These are phyloP conservation scores for Apodemia zela DNA, from an alignment of 2,888 invertebrate genomes.

Conservation along the genomic window DNA sequence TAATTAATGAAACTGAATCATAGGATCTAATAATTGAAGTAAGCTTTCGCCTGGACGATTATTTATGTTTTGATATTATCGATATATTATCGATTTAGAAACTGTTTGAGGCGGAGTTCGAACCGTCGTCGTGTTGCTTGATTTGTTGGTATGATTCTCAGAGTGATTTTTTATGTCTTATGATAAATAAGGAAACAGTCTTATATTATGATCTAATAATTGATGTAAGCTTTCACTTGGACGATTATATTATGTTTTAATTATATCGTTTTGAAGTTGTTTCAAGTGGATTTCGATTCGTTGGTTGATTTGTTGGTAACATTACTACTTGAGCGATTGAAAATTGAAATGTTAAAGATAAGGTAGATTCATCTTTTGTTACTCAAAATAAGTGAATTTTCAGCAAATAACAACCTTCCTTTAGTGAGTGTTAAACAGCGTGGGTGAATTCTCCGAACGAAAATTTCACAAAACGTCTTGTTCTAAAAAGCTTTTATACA, in stretches of 20 bases:
- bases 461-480: too few relatives aligned
- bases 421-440: too few relatives aligned
- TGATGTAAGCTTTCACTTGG: background rate
- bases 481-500: too few relatives aligned
- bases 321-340: too few relatives aligned
- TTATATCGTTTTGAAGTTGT: constrained; percentile 5
- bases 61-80: background rate
- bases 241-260: background rate
- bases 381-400: too few relatives aligned
- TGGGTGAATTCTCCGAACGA: too few relatives aligned
- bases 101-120: background rate
- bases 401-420: too few relatives aligned
- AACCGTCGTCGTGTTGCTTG: background rate
- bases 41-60: background rate
- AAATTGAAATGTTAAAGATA: too few relatives aligned
- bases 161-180: background rate
- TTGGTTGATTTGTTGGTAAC: too few relatives aligned
- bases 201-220: background rate
- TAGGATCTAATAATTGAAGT: background rate
- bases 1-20: background rate
- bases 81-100: constrained; percentile 1
- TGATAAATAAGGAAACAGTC: background rate
- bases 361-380: too few relatives aligned
- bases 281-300: background rate
- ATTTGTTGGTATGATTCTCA: background rate